A percentile compares a stretch with the other conserved stretches of the same genome.
These are phyloP conservation scores for Burhinus oedicnemus DNA, from an alignment of 2,113 vertebrate genomes.

Conservation along the genomic window DNA sequence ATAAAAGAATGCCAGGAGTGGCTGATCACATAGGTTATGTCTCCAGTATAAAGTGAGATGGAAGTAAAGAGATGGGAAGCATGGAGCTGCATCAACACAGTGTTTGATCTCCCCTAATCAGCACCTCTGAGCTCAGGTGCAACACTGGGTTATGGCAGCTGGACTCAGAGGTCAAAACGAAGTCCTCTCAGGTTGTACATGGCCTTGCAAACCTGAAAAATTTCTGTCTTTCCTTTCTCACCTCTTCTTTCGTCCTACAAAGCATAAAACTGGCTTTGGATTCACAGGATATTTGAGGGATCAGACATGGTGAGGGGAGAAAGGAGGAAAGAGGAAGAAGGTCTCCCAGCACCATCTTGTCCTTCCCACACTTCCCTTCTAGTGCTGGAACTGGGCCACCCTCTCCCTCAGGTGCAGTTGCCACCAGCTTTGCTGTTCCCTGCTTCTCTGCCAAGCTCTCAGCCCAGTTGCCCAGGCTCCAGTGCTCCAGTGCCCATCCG, in stretches of 20 bases:
- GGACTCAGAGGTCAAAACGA: background rate
- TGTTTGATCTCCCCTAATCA: background rate
- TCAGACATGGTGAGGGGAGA: background rate
- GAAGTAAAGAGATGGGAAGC: background rate
- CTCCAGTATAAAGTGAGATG: background rate
- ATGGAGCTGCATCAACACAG: rapidly evolving
- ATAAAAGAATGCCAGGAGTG: background rate
- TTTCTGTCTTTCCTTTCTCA: background rate
- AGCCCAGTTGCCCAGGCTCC: background rate
- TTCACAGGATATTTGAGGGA: background rate
- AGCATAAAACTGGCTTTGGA: background rate
- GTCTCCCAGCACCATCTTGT: background rate
- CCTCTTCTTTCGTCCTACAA: background rate
- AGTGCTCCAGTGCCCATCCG: background rate
- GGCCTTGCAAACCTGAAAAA: background rate
- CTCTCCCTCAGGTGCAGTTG: background rate
- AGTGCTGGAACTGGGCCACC: background rate
- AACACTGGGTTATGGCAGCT: background rate
- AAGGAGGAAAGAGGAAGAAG: background rate
- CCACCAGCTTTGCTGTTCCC: background rate
- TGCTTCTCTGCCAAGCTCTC: background rate
- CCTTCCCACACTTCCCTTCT: background rate
- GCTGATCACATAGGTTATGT: background rate
- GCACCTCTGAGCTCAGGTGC: background rate
- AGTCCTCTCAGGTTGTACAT: background rate